A percentile compares a stretch with the other conserved stretches of the same genome.
These are phyloP conservation scores for Phenganax subtilis DNA, from an alignment of 92 coral and sea anemone species.

Conservation along the genomic window DNA sequence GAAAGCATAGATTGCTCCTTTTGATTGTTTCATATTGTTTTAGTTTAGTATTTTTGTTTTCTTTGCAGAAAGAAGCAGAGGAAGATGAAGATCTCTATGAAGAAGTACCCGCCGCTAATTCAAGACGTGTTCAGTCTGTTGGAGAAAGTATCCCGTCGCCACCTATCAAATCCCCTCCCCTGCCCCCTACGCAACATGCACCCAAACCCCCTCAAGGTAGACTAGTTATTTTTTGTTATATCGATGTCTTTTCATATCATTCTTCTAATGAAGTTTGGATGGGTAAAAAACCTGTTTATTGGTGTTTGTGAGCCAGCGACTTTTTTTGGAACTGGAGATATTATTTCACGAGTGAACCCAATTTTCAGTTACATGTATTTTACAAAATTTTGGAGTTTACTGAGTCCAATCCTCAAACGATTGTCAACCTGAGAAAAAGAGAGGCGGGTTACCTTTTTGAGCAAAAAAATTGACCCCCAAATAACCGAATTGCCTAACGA, in stretches of 20 bases:
- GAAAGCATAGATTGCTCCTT: neutral
- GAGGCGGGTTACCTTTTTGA: too few species aligned
- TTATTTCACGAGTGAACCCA: too few species aligned
- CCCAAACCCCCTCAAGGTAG: constrained; percentile 7
- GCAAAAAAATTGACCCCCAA: too few species aligned
- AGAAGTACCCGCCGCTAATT: constrained; percentile 19
- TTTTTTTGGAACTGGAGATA: too few species aligned
- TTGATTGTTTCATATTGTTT: neutral
- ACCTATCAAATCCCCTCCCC: constrained; percentile 21
- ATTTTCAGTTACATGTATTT: too few species aligned
- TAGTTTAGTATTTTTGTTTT: neutral
- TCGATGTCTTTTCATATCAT: neutral
- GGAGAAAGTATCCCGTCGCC: constrained; percentile 15
- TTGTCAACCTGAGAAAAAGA: too few species aligned
- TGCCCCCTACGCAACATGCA: constrained; percentile 15
- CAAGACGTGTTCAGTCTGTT: neutral
- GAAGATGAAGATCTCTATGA: constrained; percentile 30
- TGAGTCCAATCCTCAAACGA: too few species aligned
- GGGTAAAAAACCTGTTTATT: neutral
- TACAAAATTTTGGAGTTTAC: too few species aligned
- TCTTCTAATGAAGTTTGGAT: neutral
- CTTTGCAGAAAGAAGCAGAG: constrained; percentile 4
- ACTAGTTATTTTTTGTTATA: neutral
- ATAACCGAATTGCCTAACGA: neutral
- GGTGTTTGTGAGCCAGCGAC: neutral